These are phyloP conservation scores for Steromphala cineraria DNA, from an alignment of 2,888 invertebrate species.

Conservation along the genomic window DNA sequence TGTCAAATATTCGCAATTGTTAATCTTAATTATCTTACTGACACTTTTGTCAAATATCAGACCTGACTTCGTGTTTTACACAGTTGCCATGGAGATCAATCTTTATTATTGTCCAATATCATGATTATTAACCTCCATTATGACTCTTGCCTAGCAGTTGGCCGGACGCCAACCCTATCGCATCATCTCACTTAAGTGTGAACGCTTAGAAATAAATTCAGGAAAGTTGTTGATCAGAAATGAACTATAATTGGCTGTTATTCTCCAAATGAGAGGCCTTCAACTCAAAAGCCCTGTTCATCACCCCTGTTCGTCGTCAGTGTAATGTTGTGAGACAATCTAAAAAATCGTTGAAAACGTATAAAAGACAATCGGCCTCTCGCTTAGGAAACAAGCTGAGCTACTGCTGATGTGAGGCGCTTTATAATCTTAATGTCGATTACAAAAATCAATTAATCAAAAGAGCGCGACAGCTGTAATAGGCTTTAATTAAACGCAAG, in stretches of 20 bases:
- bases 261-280: background rate
- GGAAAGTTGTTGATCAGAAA: background rate
- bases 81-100: too few relatives aligned
- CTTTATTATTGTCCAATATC: too few relatives aligned
- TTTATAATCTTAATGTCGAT: constrained; percentile 4
- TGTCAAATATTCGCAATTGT: too few relatives aligned
- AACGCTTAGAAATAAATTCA: background rate
- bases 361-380: background rate
- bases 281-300: background rate
- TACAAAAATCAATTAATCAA: constrained; percentile 16
- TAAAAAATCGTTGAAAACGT: background rate
- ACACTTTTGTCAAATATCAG: too few relatives aligned
- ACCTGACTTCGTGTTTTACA: too few relatives aligned
- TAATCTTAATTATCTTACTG: too few relatives aligned
- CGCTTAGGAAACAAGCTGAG: background rate
- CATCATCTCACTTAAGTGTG: background rate
- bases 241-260: constrained; percentile 10
- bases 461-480: constrained; percentile 19
- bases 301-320: background rate
- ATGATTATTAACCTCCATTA: too few relatives aligned
- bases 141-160: too few relatives aligned
- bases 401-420: background rate
- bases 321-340: background rate
- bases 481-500: constrained; percentile 13
- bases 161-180: too few relatives aligned